Percentiles rank a stretch among this genome's conserved stretches.
Evolutionary conservation across 64 coral and sea anemone genomes (phyloP).

Genomic region (Montipora foliosa): DNA sequence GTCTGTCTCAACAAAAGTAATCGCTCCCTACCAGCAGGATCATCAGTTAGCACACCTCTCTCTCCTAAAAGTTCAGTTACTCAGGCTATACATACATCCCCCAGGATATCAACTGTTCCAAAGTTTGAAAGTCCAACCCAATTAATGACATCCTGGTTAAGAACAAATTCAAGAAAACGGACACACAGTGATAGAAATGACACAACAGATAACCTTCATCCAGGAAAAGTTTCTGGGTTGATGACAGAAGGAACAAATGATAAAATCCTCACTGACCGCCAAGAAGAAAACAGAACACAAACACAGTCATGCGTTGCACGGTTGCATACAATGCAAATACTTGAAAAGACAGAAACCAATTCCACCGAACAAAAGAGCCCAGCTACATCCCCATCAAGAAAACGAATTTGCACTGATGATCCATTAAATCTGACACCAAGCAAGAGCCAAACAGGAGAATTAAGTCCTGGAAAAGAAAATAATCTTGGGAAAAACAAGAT

Average conservation of each 20-base stretch:
- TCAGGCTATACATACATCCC: neutral
- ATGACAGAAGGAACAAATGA: neutral
- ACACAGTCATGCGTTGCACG: neutral
- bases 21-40: neutral
- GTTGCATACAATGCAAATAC: slow-evolving; percentile 11
- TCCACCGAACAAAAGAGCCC: neutral
- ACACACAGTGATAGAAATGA: slow-evolving; percentile 36
- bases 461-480: slow-evolving; percentile 16
- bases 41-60: neutral
- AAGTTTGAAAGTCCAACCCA: slow-evolving; percentile 80
- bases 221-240: neutral
- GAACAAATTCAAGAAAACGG: slow-evolving; percentile 64
- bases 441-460: neutral
- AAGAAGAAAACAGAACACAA: neutral
- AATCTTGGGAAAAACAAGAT: neutral
- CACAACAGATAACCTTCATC: neutral
- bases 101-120: neutral
- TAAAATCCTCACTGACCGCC: neutral
- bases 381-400: slow-evolving; percentile 59
- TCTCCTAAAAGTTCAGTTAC: neutral
- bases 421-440: neutral
- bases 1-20: neutral
- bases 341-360: neutral
- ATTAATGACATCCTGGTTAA: slow-evolving; percentile 78
- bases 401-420: slow-evolving; percentile 6